Evolutionary conservation across 2,797 vertebrate species (phyloP).

Genomic region (Anguilla pacifica): DNA sequence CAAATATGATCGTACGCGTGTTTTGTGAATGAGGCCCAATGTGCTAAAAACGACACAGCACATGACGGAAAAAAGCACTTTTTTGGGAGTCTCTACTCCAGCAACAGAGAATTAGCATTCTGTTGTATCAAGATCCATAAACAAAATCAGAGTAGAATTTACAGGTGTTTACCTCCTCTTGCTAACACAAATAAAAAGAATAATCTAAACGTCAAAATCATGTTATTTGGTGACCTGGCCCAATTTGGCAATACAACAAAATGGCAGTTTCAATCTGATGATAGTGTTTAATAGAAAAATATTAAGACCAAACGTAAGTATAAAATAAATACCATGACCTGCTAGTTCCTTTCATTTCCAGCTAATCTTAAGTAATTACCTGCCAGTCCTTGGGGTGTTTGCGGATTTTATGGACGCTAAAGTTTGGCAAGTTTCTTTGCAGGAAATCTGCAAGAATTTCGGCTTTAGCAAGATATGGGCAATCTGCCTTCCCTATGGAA

Average conservation of each 20-base stretch:
- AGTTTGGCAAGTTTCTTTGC: constrained; percentile 79
- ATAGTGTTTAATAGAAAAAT: background rate
- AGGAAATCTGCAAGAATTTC: constrained; percentile 86
- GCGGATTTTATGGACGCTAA: constrained; percentile 82
- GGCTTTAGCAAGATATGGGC: constrained; percentile 85
- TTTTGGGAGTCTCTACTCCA: background rate
- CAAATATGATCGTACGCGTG: no score
- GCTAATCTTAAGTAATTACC: constrained; percentile 64
- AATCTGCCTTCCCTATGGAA: constrained; percentile 80
- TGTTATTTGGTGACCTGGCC: no score
- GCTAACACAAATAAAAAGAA: background rate
- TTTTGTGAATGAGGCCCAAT: no score
- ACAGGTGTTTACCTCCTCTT: background rate
- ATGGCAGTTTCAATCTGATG: background rate
- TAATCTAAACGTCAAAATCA: no score
- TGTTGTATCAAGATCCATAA: background rate
- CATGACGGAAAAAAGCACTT: background rate
- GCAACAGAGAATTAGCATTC: background rate
- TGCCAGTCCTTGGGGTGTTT: constrained; percentile 84
- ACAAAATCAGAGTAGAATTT: background rate
- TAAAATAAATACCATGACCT: background rate
- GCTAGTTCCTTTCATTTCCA: background rate
- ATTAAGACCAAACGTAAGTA: background rate
- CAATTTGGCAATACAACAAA: background rate
- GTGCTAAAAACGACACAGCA: no score